Base-by-base conservation (phyloP, 2,113 vertebrate genomes). In the Nasalis larvatus region DNA sequence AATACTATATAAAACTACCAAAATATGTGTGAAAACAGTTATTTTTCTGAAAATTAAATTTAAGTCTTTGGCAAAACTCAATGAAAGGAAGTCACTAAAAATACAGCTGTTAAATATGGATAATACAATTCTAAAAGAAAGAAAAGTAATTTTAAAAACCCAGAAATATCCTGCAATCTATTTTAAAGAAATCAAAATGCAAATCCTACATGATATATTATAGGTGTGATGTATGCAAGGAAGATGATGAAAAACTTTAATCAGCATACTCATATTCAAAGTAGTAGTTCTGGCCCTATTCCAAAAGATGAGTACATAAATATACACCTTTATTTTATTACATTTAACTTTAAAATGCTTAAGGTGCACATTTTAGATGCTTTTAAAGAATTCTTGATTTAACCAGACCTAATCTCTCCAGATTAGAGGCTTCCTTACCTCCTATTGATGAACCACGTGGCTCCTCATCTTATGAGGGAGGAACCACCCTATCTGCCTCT, bases 321-420 rank as follows among this genome's bases (percentile, higher is more conserved):
- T 37, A 40, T 21, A 60, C 4, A 88, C 66, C 56, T 89, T 77
- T 60, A 89, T 42, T 73, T 60, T 66, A 47, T 49, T 76, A 37
- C 16, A 84, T 71, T 83, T 88, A 83, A 87, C 56, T 83, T 82
- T 87, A 86, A 85, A 89, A 95, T 73, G 60, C 56, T 68, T n/a
- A 88, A 71, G 23, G 11, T 63, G 30, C 20, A 80, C 37, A 84
- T 40, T 94, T 80, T 32, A 66, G 58, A 58, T 25, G 13, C 60
- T 80, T 73, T 66, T 86, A 11, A 73, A 37, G 73, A 81, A 45
- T 74, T 49, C 56, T 9, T 23, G 35, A 73, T 52, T 80, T 73
- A 78, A 90, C 32, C 52, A 54, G 30, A 80, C 73, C 27, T 45
- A 45, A 88, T n/a, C 52, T 90, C 81, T 91, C 63, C 52, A 81